Conservation (phyloP, 2,113 vertebrate species). For the Leucosticte australis region DNA sequence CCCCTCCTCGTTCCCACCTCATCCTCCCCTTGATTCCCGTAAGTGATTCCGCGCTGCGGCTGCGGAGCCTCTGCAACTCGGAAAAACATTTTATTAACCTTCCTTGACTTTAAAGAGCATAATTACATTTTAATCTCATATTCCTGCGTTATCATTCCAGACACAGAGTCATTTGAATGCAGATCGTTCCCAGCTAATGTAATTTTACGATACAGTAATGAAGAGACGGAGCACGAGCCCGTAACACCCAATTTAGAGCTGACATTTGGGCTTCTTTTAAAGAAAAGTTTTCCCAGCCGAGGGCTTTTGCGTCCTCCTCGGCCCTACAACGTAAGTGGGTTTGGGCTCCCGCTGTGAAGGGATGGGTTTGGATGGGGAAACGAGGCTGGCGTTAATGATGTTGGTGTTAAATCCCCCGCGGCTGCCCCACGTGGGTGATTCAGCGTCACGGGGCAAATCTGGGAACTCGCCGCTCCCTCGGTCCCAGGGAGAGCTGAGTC, state of each 20-base stretch:
- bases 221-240: constrained; percentile 40
- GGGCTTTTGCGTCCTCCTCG: constrained; percentile 7
- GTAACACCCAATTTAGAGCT: constrained; percentile 46
- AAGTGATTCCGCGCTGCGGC: constrained; percentile 51
- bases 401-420: background rate
- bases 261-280: constrained; percentile 57
- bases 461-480: background rate
- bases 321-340: background rate
- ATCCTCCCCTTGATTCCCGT: constrained; percentile 41
- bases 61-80: constrained; percentile 28
- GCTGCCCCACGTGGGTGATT: background rate
- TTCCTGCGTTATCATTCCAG: constrained; percentile 68
- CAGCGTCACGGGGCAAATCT: background rate
- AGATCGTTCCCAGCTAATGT: constrained; percentile 51
- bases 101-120: constrained; percentile 68
- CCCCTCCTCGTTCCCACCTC: background rate
- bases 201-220: constrained; percentile 66
- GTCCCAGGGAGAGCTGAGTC: background rate
- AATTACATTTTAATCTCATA: constrained; percentile 74
- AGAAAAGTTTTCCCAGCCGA: constrained; percentile 48
- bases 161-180: constrained; percentile 68
- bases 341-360: background rate
- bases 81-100: constrained; percentile 73
- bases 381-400: background rate
- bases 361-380: background rate